Percentiles rank a stretch among this genome's conserved stretches.
These are phyloP conservation scores for Microplitis deprimator DNA, from an alignment of 2,888 invertebrate genomes.

Conservation along the genomic window DNA sequence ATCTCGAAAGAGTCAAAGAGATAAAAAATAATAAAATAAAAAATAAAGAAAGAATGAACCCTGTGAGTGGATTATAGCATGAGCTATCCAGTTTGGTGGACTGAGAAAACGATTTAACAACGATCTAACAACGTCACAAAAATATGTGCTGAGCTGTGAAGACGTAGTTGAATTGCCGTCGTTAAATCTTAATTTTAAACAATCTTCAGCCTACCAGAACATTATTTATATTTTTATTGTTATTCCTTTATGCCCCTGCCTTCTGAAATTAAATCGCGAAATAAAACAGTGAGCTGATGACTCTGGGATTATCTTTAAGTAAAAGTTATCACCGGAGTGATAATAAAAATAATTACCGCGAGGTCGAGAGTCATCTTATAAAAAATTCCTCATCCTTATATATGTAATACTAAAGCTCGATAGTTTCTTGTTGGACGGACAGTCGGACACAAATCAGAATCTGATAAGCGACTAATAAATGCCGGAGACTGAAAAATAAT, in stretches of 20 bases:
- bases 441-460: background rate
- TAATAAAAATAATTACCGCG: background rate
- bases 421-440: background rate
- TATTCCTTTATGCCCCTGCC: too few relatives aligned
- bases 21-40: background rate
- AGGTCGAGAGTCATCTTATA: background rate
- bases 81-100: background rate
- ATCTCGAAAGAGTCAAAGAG: background rate
- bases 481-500: background rate
- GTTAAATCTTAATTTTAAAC: conserved; percentile 1
- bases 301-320: too few relatives aligned
- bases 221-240: background rate
- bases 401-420: background rate
- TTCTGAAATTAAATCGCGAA: too few relatives aligned
- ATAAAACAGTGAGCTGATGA: too few relatives aligned
- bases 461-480: conserved; percentile 6
- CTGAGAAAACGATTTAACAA: conserved; percentile 9
- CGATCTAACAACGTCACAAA: conserved; percentile 18
- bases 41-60: background rate
- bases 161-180: conserved; percentile 41
- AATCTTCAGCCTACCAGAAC: background rate
- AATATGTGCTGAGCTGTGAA: conserved; percentile 29
- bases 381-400: too few relatives aligned
- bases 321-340: background rate
- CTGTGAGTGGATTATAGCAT: background rate